A percentile compares a stretch with the other conserved stretches of the same genome.
Conservation (phyloP, 1,140 invertebrate species). For the Drosophila ambigua region DNA sequence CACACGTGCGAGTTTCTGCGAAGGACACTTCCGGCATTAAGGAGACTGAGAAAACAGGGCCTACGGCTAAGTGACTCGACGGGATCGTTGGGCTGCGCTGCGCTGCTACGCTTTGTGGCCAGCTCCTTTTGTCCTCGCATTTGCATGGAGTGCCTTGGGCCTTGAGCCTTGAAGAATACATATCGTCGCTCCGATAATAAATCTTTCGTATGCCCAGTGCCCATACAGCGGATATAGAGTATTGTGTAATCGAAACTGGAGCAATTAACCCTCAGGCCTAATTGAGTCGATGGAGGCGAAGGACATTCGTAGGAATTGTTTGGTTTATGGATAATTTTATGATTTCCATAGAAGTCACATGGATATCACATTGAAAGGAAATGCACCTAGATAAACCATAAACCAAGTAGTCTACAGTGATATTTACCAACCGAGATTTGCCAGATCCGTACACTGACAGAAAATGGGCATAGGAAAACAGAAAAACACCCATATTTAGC, state of each 20-base stretch:
- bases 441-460: too few species aligned
- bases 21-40: slow-evolving; percentile 75
- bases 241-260: slow-evolving; percentile 39
- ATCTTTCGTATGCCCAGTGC: too few species aligned
- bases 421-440: too few species aligned
- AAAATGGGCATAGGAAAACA: too few species aligned
- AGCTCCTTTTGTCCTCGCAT: slow-evolving; percentile 35
- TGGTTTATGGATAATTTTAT: neutral
- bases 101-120: slow-evolving; percentile 31
- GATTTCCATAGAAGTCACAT: slow-evolving; percentile 10
- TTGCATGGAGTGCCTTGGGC: slow-evolving; percentile 30
- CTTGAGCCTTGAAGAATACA: neutral
- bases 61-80: slow-evolving; percentile 45
- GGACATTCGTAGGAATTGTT: slow-evolving; percentile 1
- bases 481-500: too few species aligned
- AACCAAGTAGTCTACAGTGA: too few species aligned
- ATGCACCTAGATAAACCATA: too few species aligned
- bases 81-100: neutral
- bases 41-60: slow-evolving; percentile 3
- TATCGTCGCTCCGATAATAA: slow-evolving; percentile 1
- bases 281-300: slow-evolving; percentile 28
- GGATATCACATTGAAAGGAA: too few species aligned
- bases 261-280: slow-evolving; percentile 37
- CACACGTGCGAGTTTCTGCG: slow-evolving; percentile 57
- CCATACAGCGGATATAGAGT: neutral